phyloP scores from a whole-genome alignment of 2,888 invertebrate species.

The Drosophila buzzatii region DNA sequence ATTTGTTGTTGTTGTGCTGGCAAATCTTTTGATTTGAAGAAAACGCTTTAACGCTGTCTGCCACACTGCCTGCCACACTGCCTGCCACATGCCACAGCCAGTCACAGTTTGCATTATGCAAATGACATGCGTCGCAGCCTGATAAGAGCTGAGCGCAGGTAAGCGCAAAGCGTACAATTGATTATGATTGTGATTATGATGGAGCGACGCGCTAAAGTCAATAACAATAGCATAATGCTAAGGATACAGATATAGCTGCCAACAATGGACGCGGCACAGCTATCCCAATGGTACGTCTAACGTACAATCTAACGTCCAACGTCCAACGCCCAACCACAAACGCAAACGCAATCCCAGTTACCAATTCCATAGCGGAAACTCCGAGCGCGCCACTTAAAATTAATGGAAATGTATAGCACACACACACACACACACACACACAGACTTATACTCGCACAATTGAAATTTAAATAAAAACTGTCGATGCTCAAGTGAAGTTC shows the following conservation, averaged over 20 bases:
- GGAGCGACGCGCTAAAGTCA: conserved; percentile 76
- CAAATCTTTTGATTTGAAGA: conserved; percentile 68
- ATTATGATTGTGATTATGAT: conserved; percentile 82
- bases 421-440: conserved; percentile 15
- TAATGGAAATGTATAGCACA: conserved; percentile 74
- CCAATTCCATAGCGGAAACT: conserved; percentile 53
- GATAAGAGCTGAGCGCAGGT: conserved; percentile 68
- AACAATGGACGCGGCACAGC: conserved; percentile 42
- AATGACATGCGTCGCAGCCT: conserved; percentile 49
- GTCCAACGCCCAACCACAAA: conserved; percentile 5
- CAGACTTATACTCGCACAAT: conserved; percentile 39
- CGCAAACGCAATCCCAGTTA: conserved; percentile 24
- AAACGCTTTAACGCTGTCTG: conserved; percentile 50
- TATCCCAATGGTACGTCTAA: conserved; percentile 30
- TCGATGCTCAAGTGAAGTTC: conserved; percentile 49
- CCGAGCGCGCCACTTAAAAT: conserved; percentile 70
- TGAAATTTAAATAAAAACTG: conserved; percentile 74
- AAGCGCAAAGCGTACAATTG: conserved; percentile 60
- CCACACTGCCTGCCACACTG: conserved; percentile 21
- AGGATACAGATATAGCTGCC: conserved; percentile 48
- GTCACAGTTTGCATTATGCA: conserved; percentile 55
- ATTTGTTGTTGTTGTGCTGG: conserved; percentile 56
- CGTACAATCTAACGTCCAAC: conserved; percentile 4
- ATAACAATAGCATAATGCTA: conserved; percentile 74
- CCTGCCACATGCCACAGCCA: conserved; percentile 9